These are phyloP conservation scores for Caenorhabditis macrosperma DNA, from an alignment of 2,888 invertebrate genomes.

Conservation along the genomic window DNA sequence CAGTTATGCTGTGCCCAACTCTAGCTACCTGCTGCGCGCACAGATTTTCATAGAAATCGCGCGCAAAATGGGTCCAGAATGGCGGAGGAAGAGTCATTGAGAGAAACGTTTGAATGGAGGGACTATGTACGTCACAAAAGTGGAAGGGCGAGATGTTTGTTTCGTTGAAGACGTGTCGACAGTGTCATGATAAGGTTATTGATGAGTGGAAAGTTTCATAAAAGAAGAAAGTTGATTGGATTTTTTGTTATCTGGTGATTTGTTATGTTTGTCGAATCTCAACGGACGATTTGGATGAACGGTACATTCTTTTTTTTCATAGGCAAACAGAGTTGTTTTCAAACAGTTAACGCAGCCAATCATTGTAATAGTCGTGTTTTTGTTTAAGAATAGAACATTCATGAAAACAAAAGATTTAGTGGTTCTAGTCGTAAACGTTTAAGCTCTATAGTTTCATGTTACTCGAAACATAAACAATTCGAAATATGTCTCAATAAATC, in stretches of 20 bases:
- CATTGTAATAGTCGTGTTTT: too few species aligned
- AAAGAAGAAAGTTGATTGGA: not conserved
- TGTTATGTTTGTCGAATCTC: not conserved
- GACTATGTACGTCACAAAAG: not conserved
- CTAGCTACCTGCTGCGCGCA: slow-evolving; percentile 30
- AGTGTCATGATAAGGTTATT: not conserved
- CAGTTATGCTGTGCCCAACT: slow-evolving; percentile 49
- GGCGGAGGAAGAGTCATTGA: slow-evolving; percentile 19
- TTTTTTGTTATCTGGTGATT: not conserved
- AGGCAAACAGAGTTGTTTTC: too few species aligned
- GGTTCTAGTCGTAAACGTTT: too few species aligned
- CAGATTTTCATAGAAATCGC: slow-evolving; percentile 38
- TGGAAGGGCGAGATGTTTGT: not conserved
- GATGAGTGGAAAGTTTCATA: not conserved
- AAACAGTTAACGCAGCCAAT: too few species aligned
- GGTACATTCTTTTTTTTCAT: not conserved
- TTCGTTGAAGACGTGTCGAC: not conserved
- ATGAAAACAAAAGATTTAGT: too few species aligned
- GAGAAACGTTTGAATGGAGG: slow-evolving; percentile 23
- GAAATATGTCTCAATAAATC: slow-evolving; percentile 23
- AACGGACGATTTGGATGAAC: not conserved
- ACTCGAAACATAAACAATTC: slow-evolving; percentile 21
- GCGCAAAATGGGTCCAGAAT: slow-evolving; percentile 24
- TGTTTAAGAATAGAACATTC: too few species aligned
- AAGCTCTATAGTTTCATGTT: too few species aligned